Percentiles rank a stretch among this genome's conserved stretches.
Conservation (phyloP, 2,797 vertebrate genomes). For the Pseudochirops cupreus region DNA sequence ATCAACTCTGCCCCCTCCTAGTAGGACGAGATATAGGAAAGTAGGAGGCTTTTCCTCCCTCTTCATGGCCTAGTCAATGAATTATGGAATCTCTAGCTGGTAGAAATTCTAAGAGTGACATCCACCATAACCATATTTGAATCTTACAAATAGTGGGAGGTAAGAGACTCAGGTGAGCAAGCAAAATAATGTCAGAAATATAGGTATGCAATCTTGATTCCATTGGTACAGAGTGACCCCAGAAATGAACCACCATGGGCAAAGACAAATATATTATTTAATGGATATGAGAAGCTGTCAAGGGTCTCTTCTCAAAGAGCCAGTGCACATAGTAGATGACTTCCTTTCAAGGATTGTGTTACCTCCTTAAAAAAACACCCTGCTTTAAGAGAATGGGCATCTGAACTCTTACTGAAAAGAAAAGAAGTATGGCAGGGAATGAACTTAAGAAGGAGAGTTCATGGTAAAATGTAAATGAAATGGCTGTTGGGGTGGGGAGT, state of each 20-base stretch:
- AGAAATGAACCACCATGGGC: not conserved
- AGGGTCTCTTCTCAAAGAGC: not conserved
- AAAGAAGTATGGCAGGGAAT: not conserved
- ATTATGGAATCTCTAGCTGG: too few relatives aligned
- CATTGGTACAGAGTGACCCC: rapidly evolving
- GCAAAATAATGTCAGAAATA: not conserved
- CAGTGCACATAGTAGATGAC: not conserved
- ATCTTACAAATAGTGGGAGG: not conserved
- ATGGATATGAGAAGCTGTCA: not conserved
- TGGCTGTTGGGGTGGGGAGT: too few relatives aligned
- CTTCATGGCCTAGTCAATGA: rapidly evolving
- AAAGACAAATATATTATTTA: not conserved
- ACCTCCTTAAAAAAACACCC: not conserved
- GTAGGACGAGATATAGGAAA: not conserved
- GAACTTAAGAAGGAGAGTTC: not conserved
- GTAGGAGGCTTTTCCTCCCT: not conserved
- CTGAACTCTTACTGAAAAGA: not conserved
- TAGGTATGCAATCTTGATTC: not conserved
- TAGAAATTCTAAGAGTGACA: not conserved
- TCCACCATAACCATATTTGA: not conserved
- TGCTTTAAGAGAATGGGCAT: not conserved
- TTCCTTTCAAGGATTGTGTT: not conserved
- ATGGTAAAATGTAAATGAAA: not conserved
- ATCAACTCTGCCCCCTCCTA: not conserved
- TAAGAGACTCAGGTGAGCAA: not conserved